Conservation (phyloP, 2,888 invertebrate genomes). For the Clanis bilineata region DNA sequence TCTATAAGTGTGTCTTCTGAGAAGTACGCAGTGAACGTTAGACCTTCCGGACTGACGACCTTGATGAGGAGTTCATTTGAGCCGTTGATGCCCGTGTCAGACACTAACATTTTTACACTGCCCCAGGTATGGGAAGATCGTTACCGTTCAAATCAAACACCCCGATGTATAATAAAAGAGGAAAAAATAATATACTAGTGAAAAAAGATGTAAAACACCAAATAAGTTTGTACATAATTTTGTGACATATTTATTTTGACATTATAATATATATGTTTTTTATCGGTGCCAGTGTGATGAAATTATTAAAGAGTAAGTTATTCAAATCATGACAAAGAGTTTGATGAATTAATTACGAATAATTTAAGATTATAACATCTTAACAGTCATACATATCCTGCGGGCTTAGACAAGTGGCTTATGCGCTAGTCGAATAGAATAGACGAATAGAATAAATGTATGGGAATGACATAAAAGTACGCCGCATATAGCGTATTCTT, state of each 20-base stretch:
- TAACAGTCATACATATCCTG: too few relatives aligned
- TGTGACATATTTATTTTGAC: constrained; percentile 29
- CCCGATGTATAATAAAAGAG: constrained; percentile 41
- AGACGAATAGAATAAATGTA: too few relatives aligned
- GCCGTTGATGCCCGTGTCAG: constrained; percentile 53
- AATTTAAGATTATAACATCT: too few relatives aligned
- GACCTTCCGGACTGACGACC: constrained; percentile 68
- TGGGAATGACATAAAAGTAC: too few relatives aligned
- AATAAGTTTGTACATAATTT: constrained; percentile 55
- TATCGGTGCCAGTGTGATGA: not conserved
- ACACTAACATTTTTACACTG: constrained; percentile 54
- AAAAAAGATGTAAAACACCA: constrained; percentile 48
- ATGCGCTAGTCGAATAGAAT: too few relatives aligned
- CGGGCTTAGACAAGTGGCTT: too few relatives aligned
- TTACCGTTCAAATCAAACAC: constrained; percentile 27
- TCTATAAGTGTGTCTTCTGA: constrained; percentile 67
- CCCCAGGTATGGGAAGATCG: not conserved
- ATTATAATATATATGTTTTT: not conserved
- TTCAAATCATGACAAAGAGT: too few relatives aligned
- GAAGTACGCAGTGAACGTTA: constrained; percentile 58
- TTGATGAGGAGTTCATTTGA: constrained; percentile 58
- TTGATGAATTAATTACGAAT: too few relatives aligned
- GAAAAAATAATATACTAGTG: constrained; percentile 48
- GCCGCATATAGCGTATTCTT: too few relatives aligned
- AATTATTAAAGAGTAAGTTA: not conserved